A percentile compares a stretch with the other conserved stretches of the same genome.
These are phyloP conservation scores for Meiosimyza platycephala DNA, from an alignment of 2,888 invertebrate genomes.

Conservation along the genomic window DNA sequence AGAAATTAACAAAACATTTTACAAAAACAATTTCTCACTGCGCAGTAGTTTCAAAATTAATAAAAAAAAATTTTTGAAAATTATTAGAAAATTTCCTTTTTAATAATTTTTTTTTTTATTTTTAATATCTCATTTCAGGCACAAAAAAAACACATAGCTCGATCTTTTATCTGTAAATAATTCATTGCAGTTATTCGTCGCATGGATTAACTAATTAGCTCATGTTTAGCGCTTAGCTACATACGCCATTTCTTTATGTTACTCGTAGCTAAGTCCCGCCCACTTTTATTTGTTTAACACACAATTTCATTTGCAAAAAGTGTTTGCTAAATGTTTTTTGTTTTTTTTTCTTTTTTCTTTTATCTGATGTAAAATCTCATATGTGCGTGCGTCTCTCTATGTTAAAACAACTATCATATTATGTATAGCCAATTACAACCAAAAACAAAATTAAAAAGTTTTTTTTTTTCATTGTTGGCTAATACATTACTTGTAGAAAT, in stretches of 20 bases:
- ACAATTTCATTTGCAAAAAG: not conserved
- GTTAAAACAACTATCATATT: too few relatives aligned
- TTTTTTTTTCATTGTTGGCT: too few relatives aligned
- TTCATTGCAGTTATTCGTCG: not conserved
- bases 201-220: not conserved
- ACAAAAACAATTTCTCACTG: too few relatives aligned
- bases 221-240: not conserved
- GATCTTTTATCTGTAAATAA: not conserved
- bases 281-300: slow-evolving; percentile 19
- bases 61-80: not conserved
- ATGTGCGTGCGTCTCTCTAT: too few relatives aligned
- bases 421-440: too few relatives aligned
- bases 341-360: too few relatives aligned
- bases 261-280: not conserved
- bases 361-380: too few relatives aligned
- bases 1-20: not conserved
- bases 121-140: not conserved
- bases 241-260: slow-evolving; percentile 11
- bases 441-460: too few relatives aligned
- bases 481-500: too few relatives aligned
- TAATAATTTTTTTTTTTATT: not conserved
- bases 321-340: too few relatives aligned
- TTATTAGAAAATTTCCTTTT: not conserved
- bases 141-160: not conserved
- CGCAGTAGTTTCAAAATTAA: too few relatives aligned